A percentile compares a stretch with the other conserved stretches of the same genome.
Conservation (phyloP, 2,797 vertebrate genomes). For the Myotis findleyi region DNA sequence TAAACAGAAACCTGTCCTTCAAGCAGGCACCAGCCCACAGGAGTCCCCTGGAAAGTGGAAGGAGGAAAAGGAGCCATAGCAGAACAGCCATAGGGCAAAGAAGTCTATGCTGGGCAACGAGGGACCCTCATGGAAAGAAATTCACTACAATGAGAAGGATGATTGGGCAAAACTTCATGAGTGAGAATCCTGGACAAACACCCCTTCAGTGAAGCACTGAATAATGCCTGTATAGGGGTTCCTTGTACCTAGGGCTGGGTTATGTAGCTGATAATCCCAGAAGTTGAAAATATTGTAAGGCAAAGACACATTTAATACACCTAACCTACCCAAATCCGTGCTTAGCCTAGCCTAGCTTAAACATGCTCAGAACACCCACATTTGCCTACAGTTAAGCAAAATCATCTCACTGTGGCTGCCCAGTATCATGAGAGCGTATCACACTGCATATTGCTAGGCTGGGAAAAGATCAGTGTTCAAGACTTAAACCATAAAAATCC, state of each 20-base stretch:
- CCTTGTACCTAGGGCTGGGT: neutral
- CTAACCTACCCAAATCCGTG: neutral
- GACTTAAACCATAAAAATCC: neutral
- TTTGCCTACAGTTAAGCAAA: neutral
- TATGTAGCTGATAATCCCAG: neutral
- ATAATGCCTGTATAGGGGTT: neutral
- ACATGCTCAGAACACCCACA: neutral
- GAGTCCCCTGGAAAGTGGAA: neutral
- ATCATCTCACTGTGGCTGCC: neutral
- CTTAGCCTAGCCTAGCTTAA: neutral
- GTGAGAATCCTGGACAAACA: neutral
- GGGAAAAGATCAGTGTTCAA: neutral
- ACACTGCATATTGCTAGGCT: neutral
- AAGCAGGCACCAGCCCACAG: neutral
- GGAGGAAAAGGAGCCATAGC: neutral
- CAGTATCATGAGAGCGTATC: neutral
- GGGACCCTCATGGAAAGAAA: neutral
- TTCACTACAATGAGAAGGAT: fast-evolving
- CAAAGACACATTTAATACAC: neutral
- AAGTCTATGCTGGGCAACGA: fast-evolving
- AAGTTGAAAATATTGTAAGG: neutral
- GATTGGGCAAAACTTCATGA: neutral
- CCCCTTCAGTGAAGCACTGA: neutral
- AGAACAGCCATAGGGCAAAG: fast-evolving
- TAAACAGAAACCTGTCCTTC: neutral